Evolutionary conservation across 2,888 invertebrate genomes (phyloP), one percentile per base, ranked within the genome.

Genomic region (Drosophila fungiperda): DNA sequence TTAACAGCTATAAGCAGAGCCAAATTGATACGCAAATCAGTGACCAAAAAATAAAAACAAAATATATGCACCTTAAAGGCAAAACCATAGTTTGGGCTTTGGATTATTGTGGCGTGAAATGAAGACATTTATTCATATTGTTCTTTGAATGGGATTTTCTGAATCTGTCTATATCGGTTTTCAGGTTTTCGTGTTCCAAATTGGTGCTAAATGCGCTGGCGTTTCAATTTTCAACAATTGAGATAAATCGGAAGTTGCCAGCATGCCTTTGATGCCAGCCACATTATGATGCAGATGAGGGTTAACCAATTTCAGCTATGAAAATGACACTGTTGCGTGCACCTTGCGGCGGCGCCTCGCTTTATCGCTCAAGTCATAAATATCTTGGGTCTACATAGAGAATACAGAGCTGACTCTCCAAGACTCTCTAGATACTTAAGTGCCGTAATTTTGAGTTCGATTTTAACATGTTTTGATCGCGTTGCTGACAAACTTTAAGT

Each of bases 211-310:
- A 85, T 83, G 83, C 78, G 82, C 75, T 84, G 80, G 80, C 80
- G 83, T 90, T 88, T 90, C 81, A 84, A 83, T 91, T 89, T 87
- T 65, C 83, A 82, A 73, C 89, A 82, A 89, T 86, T 90, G 84
- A 90, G 90, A 89, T 89, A 84, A 89, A 88, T 90, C 91, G 91
- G 90, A 91, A 91, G 91, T 91, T 87, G 67, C 67, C 80, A 74
- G 79, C 75, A 65, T 62, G 73, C 45, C 68, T 73, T 75, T 72
- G 55, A 76, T 53, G 55, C 45, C 66, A 68, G 68, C 68, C 60
- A 50, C 65, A 77, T 76, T 77, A 64, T 79, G 53, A 79, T 68
- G 73, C 63, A 76, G 70, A 79, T 79, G 79, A 79, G 76, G 73
- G 64, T 36, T 35, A 50, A 57, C 49, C 48, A 35, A 68, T 38